phyloP scores from a whole-genome alignment of 64 coral and sea anemone species.

The Montipora capricornis region DNA sequence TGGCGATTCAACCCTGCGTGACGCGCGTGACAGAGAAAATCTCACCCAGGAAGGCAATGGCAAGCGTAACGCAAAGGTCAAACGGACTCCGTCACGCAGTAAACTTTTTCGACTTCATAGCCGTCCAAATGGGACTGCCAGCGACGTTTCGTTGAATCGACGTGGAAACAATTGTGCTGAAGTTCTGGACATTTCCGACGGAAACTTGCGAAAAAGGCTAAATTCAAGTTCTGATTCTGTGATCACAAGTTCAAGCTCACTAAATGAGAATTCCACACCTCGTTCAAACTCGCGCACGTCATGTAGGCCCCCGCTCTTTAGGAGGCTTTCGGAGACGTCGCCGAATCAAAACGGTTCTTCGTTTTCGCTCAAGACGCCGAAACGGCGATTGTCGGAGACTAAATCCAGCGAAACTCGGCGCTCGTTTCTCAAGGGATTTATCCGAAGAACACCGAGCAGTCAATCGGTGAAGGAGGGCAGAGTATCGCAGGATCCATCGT shows the following conservation, averaged over 20 bases:
- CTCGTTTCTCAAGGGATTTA: conserved; percentile 80
- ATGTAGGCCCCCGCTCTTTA: conserved; percentile 58
- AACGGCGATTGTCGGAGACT: conserved; percentile 80
- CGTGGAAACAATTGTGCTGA: conserved; percentile 76
- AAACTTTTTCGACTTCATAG: conserved; percentile 68
- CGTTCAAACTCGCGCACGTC: background rate
- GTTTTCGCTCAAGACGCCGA: conserved; percentile 33
- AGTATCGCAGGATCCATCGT: conserved; percentile 47
- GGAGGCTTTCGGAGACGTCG: conserved; percentile 81
- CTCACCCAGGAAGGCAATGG: background rate
- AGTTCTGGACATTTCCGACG: conserved; percentile 61
- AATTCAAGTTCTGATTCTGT: conserved; percentile 87
- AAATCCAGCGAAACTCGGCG: conserved; percentile 70
- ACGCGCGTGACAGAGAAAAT: conserved; percentile 41
- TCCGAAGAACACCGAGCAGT: conserved; percentile 83
- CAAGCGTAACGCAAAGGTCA: conserved; percentile 25
- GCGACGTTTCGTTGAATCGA: conserved; percentile 44
- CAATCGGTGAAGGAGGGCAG: conserved; percentile 89
- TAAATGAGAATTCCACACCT: conserved; percentile 14
- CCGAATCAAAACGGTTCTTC: conserved; percentile 40
- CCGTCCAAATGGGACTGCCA: conserved; percentile 66
- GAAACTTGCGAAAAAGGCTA: conserved; percentile 12
- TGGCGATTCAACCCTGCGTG: background rate
- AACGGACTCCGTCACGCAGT: conserved; percentile 63
- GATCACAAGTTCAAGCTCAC: conserved; percentile 58